Percentiles rank a stretch among this genome's conserved stretches.
Conservation (phyloP, 1,140 invertebrate genomes). For the Drosophila obscura region DNA sequence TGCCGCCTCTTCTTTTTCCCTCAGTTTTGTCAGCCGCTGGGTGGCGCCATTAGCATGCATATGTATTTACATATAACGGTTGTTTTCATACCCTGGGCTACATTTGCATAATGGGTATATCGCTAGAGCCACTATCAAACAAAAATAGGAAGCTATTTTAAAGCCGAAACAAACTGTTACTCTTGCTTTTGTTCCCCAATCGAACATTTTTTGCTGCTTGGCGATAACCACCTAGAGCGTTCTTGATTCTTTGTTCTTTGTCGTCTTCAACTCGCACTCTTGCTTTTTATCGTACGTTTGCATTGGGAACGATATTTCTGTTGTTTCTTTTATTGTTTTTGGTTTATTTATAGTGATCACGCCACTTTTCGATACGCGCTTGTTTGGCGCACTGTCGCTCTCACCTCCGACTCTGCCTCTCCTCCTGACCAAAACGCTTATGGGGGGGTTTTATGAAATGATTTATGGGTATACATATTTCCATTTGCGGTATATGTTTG, state of each 20-base stretch:
- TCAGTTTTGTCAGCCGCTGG: slow-evolving; percentile 40
- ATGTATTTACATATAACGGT: slow-evolving; percentile 7
- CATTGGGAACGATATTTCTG: slow-evolving; percentile 20
- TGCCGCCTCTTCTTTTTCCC: slow-evolving; percentile 16
- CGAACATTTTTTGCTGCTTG: slow-evolving; percentile 19
- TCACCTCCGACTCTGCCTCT: neutral
- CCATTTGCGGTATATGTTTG: slow-evolving; percentile 18
- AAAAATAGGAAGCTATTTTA: neutral
- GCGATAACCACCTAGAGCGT: slow-evolving; percentile 15
- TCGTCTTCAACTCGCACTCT: slow-evolving; percentile 31
- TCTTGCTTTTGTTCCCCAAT: slow-evolving; percentile 25
- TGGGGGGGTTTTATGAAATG: slow-evolving; percentile 43
- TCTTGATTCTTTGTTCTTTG: slow-evolving; percentile 41
- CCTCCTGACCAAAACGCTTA: neutral
- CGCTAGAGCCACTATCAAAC: too few species aligned
- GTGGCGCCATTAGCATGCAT: slow-evolving; percentile 29
- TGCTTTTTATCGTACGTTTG: slow-evolving; percentile 55
- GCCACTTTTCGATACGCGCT: slow-evolving; percentile 58
- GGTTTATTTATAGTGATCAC: slow-evolving; percentile 74
- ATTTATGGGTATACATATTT: slow-evolving; percentile 49
- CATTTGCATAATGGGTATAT: slow-evolving; percentile 1
- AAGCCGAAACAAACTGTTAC: slow-evolving; percentile 22
- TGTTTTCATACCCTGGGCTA: slow-evolving; percentile 31
- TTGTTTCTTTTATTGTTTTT: slow-evolving; percentile 61
- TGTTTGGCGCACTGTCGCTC: slow-evolving; percentile 14